Percentiles rank a stretch among this genome's conserved stretches.
These are phyloP conservation scores for Drosophila pseudoananassae DNA, from an alignment of 1,140 invertebrate genomes.

Conservation along the genomic window DNA sequence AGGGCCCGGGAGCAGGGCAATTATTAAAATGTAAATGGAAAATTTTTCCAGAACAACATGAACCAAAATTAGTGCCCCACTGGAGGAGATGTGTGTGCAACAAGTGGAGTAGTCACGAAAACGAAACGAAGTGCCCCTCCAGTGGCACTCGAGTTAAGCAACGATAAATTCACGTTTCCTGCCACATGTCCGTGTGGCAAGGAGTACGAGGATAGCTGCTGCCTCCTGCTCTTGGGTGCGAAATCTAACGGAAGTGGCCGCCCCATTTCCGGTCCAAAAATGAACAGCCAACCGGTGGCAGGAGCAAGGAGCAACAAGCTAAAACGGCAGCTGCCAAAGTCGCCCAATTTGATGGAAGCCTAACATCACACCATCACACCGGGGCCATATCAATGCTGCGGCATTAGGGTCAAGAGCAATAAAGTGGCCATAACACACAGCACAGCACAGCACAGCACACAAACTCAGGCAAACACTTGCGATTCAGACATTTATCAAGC, in stretches of 20 bases:
- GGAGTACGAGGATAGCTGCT: conserved; percentile 17
- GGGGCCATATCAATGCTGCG: conserved; percentile 42
- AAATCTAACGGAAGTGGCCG: conserved; percentile 72
- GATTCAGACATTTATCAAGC: conserved; percentile 67
- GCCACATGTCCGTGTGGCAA: conserved; percentile 66
- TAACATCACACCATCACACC: conserved; percentile 13
- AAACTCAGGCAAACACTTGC: conserved; percentile 9
- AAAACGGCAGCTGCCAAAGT: conserved; percentile 19
- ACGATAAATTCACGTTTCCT: conserved; percentile 80
- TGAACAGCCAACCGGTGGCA: conserved; percentile 29
- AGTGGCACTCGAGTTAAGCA: conserved; percentile 60
- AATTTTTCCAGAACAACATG: conserved; percentile 43
- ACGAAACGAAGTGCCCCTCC: conserved; percentile 39
- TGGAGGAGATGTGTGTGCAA: conserved; percentile 18
- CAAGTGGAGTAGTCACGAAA: conserved; percentile 49
- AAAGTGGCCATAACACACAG: conserved; percentile 45
- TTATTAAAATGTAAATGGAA: conserved; percentile 63
- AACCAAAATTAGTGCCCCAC: conserved; percentile 34
- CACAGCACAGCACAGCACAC: conserved; percentile 26
- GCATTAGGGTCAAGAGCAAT: conserved; percentile 75
- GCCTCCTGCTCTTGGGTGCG: conserved; percentile 43
- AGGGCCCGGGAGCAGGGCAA: conserved; percentile 41
- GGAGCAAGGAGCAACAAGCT: conserved; percentile 18
- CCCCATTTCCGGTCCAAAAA: conserved; percentile 60
- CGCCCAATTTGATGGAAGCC: conserved; percentile 27